These are phyloP conservation scores for Aleiodes testaceus DNA, from an alignment of 2,888 invertebrate species.

Conservation along the genomic window DNA sequence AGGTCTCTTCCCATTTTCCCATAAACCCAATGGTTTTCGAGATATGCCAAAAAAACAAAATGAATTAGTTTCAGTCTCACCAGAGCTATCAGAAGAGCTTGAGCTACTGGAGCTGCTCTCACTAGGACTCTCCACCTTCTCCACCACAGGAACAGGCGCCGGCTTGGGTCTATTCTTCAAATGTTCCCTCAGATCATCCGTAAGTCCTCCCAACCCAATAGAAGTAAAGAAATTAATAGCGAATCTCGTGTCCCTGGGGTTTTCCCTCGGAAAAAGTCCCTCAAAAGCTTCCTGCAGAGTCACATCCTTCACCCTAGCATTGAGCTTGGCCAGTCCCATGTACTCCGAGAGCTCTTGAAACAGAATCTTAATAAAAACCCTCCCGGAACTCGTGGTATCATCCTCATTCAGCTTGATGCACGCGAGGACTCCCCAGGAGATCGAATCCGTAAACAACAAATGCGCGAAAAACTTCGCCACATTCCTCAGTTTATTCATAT, in stretches of 20 bases:
- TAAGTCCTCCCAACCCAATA: constrained; percentile 90
- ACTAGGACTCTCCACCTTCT: constrained; percentile 47
- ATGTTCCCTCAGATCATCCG: constrained; percentile 93
- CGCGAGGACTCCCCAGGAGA: constrained; percentile 94
- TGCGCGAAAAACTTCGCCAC: constrained; percentile 98
- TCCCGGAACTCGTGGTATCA: constrained; percentile 96
- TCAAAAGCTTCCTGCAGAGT: constrained; percentile 89
- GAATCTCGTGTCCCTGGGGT: constrained; percentile 96
- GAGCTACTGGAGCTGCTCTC: constrained; percentile 46
- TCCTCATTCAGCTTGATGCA: constrained; percentile 95
- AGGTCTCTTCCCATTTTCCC: too few relatives aligned
- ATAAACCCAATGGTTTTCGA: too few relatives aligned
- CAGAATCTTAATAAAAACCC: constrained; percentile 98
- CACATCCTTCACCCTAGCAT: constrained; percentile 92
- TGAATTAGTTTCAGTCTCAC: too few relatives aligned
- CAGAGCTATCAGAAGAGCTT: constrained; percentile 46
- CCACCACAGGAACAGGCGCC: constrained; percentile 53
- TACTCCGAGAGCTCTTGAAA: constrained; percentile 97
- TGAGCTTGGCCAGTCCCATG: constrained; percentile 94
- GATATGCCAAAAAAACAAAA: too few relatives aligned
- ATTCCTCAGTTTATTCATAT: constrained; percentile 95
- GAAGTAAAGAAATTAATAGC: constrained; percentile 79
- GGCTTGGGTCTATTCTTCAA: constrained; percentile 84
- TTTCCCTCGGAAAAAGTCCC: constrained; percentile 95
- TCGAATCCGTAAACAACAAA: constrained; percentile 95